phyloP scores from a whole-genome alignment of 2,113 vertebrate species.

The Rhinogobius similis region DNA sequence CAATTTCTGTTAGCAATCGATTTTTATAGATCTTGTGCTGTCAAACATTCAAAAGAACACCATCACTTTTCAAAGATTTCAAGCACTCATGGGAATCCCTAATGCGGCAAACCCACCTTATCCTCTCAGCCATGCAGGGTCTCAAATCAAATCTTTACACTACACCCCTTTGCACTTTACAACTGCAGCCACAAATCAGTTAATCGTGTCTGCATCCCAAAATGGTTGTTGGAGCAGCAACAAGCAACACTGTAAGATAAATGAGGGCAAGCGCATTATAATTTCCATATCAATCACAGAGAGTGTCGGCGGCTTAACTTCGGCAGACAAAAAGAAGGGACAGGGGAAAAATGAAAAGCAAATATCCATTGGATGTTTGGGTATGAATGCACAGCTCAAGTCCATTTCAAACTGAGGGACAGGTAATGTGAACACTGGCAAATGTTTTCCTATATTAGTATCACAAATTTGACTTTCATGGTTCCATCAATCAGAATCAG shows the following conservation, averaged over 20 bases:
- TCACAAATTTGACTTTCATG: neutral
- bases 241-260: constrained; percentile 54
- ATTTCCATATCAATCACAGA: constrained; percentile 70
- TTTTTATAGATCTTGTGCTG: neutral
- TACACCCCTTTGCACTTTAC: constrained; percentile 44
- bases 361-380: constrained; percentile 23
- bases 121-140: constrained; percentile 31
- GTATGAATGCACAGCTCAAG: constrained; percentile 20
- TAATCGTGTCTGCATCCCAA: constrained; percentile 60
- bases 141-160: constrained; percentile 60
- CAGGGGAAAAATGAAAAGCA: constrained; percentile 11
- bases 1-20: neutral
- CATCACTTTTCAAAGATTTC: neutral
- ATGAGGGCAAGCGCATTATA: constrained; percentile 54
- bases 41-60: constrained; percentile 30
- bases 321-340: constrained; percentile 11
- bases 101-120: constrained; percentile 29
- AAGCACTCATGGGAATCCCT: constrained; percentile 20
- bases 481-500: no score
- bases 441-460: neutral
- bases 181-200: constrained; percentile 57
- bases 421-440: constrained; percentile 43
- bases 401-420: constrained; percentile 15
- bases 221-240: constrained; percentile 56
- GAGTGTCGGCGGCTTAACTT: constrained; percentile 46